Conservation (phyloP, 2,113 vertebrate genomes). For the Ailurus styani region DNA sequence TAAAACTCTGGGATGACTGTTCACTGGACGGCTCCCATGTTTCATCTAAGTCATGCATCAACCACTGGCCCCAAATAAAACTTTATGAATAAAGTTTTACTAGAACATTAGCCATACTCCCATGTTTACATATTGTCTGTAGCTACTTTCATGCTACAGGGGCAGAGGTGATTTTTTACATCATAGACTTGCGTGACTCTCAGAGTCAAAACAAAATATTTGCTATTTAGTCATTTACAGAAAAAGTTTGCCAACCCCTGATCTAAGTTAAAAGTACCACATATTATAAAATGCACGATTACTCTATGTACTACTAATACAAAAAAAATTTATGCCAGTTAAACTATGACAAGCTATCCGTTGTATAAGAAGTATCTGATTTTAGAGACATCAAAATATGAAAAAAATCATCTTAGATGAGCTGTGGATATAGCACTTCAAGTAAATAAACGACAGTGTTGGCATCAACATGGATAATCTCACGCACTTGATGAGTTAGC, state of each 20-base stretch:
- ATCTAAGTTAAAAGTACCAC: neutral
- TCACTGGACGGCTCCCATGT: neutral
- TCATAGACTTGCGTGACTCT: neutral
- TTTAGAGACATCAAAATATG: neutral
- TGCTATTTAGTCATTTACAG: neutral
- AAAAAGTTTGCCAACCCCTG: neutral
- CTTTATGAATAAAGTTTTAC: constrained; percentile 16
- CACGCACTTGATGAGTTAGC: neutral
- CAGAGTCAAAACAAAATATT: neutral
- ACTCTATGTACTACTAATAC: neutral
- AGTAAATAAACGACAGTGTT: neutral
- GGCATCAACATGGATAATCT: neutral
- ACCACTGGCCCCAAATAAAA: neutral
- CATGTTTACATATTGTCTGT: neutral
- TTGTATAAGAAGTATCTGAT: neutral
- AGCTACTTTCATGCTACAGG: neutral
- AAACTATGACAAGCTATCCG: neutral
- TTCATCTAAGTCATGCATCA: neutral
- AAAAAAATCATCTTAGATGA: neutral
- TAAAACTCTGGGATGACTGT: neutral
- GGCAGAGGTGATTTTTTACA: neutral
- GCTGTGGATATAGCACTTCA: neutral
- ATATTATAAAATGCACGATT: neutral
- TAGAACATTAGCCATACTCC: neutral
- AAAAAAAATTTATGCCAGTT: neutral